Base-by-base conservation (phyloP, 53 echinoderm and acorn worm species). In the Luidia sarsii region DNA sequence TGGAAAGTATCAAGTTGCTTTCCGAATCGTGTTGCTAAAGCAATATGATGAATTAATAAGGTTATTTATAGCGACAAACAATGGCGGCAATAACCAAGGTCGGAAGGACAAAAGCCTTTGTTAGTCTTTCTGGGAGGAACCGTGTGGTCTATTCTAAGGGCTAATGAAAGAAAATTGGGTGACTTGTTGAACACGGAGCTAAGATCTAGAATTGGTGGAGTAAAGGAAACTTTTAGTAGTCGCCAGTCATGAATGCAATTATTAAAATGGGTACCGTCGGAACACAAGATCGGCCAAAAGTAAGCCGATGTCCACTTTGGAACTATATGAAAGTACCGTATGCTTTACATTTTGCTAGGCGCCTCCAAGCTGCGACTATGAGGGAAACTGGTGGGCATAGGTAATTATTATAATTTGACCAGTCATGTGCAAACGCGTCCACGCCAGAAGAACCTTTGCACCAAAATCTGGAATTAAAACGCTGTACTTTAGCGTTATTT, bases 391-490 rank as follows among this genome's bases (percentile, higher is more conserved):
- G 84, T 16, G 72, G 84, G 46, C 83, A 83, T 11, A 83, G 25
- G 45, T 83, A 83, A 39, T 83, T 83, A 61, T 83, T 83, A 41
- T 57, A 70, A 33, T 4, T 36, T 10, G 34, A 29, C 67, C 71
- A 71, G 43, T 71, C 72, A 16, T 72, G 64, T 33, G 62, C 60
- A 46, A 84, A 84, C 18, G 84, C 84, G 72, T 84, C 84, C 16
- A 84, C 64, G 3, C 84, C 84, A n/a, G 84, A 64, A n/a, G 65
- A 32, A 18, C 79, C 43, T 9, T 23, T 31, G 43, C 79, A 79
- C 79, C 79, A 79, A 66, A 81, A 67, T 66, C 68, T 68, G 39
- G 82, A 52, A 55, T 73, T 73, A 32, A 75, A 65, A 0, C 24
- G 38, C 8, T 0, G 22, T 8, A 72, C 18, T 34, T 84, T 59